Conservation (phyloP, 1,140 invertebrate species). For the Semibalanus balanoides region DNA sequence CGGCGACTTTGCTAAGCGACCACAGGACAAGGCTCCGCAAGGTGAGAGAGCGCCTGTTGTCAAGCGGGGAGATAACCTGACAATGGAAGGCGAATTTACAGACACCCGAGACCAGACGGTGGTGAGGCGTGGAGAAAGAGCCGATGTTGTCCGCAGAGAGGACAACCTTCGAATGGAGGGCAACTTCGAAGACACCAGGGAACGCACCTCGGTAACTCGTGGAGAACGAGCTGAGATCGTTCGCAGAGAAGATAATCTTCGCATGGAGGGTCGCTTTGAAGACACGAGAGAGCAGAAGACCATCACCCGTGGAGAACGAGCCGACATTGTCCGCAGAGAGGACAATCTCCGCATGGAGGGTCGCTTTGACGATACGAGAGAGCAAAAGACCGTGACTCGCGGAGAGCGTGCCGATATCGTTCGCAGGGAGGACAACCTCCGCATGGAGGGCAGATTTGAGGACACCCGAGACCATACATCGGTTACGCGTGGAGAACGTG, state of each 20-base stretch:
- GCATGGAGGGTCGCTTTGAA: conserved; percentile 25
- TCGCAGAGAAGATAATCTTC: conserved; percentile 40
- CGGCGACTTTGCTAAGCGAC: conserved; percentile 37
- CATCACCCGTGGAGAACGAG: conserved; percentile 15
- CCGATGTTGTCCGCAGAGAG: conserved; percentile 22
- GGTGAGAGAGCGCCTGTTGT: conserved; percentile 30
- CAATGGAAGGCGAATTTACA: conserved; percentile 44
- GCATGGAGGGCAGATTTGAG: not conserved
- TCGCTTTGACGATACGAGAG: conserved; percentile 22
- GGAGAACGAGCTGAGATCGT: conserved; percentile 32
- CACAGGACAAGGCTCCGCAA: conserved; percentile 21
- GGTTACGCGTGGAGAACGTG: conserved; percentile 6
- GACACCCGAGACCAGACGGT: conserved; percentile 29
- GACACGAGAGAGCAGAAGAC: conserved; percentile 13
- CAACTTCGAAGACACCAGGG: conserved; percentile 30
- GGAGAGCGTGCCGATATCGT: not conserved
- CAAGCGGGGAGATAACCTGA: conserved; percentile 38
- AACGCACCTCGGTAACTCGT: conserved; percentile 11
- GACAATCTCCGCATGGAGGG: conserved; percentile 23
- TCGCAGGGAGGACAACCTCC: not conserved
- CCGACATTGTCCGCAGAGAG: conserved; percentile 17
- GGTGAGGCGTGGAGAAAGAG: conserved; percentile 27
- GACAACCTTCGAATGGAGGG: conserved; percentile 46
- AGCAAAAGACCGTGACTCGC: not conserved
- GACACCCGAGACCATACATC: conserved; percentile 2